Percentiles rank a stretch among this genome's conserved stretches.
Evolutionary conservation across 2,113 vertebrate species (phyloP).

Genomic region (Motacilla alba): DNA sequence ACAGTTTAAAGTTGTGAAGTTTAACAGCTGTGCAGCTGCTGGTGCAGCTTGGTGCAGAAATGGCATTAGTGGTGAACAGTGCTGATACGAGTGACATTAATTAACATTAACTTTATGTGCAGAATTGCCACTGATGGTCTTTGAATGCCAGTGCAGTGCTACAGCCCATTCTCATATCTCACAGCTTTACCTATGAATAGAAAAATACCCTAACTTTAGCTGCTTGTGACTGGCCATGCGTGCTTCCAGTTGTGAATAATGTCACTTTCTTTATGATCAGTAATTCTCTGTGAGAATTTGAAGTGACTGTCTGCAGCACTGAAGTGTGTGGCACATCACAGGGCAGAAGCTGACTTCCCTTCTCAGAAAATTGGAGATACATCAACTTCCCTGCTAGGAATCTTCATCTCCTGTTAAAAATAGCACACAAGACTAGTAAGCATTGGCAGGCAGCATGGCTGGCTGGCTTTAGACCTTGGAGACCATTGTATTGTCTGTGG

Average conservation of each 20-base stretch:
- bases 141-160: neutral
- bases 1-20: neutral
- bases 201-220: neutral
- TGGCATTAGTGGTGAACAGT: neutral
- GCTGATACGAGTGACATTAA: neutral
- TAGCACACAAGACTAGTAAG: neutral
- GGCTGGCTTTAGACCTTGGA: neutral
- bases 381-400: neutral
- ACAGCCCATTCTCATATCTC: neutral
- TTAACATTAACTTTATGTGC: neutral
- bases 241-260: neutral
- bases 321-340: neutral
- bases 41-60: neutral
- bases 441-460: neutral
- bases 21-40: neutral
- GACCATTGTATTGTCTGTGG: neutral
- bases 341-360: neutral
- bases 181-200: neutral
- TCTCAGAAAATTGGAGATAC: neutral
- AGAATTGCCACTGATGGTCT: neutral
- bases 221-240: neutral
- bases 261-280: neutral
- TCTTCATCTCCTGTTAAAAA: conserved; percentile 24
- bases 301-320: neutral
- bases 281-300: neutral